Percentiles rank a stretch among this genome's conserved stretches.
Conservation (phyloP, 2,113 vertebrate species). For the Pelecanus crispus region DNA sequence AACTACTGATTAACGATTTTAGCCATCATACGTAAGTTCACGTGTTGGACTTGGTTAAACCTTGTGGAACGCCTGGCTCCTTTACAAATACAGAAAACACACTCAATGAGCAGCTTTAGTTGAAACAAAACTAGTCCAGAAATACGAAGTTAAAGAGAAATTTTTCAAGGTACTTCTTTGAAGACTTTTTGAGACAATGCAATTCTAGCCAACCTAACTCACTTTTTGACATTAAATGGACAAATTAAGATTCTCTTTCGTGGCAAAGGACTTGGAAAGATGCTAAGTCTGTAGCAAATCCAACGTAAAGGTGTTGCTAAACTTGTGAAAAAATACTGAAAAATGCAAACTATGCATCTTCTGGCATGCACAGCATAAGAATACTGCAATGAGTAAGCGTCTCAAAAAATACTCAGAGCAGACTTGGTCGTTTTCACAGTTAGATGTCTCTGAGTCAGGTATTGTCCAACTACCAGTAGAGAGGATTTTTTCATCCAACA, state of each 20-base stretch:
- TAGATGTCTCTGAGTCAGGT: neutral
- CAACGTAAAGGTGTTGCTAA: neutral
- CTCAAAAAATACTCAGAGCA: neutral
- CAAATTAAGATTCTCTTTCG: neutral
- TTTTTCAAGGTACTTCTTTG: neutral
- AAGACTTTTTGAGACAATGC: neutral
- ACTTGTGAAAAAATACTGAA: neutral
- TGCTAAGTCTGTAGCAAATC: neutral
- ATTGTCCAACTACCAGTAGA: neutral
- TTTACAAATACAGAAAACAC: neutral
- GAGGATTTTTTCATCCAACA: neutral
- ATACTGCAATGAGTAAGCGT: neutral
- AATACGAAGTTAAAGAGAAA: neutral
- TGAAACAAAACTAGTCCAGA: neutral
- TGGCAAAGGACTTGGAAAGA: neutral
- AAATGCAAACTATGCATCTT: neutral
- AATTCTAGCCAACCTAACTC: neutral
- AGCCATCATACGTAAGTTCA: accelerated
- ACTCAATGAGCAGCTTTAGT: neutral
- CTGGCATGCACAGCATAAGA: neutral
- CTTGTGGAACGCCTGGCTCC: neutral
- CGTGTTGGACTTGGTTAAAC: neutral
- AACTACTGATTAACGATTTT: neutral
- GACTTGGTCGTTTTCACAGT: neutral
- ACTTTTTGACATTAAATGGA: neutral